Base-by-base conservation (phyloP, 2,888 invertebrate genomes). In the Molorchus minor region DNA sequence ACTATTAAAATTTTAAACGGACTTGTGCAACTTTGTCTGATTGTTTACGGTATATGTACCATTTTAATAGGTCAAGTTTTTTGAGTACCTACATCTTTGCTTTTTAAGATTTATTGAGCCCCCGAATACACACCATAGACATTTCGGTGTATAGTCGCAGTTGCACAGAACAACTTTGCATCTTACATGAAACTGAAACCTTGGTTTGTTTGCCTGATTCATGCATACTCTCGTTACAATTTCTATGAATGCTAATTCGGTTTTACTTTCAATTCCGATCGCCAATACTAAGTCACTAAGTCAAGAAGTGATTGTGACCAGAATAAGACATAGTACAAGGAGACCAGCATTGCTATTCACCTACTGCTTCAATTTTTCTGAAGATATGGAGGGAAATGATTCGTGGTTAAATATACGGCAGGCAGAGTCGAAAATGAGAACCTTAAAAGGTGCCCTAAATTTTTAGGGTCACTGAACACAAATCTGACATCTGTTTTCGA, bases 311-410 rank as follows among this genome's bases (percentile, higher is more conserved):
- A 51, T 25, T 51, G 49, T 51, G 38, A 38, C 38, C 38, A 38
- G 49, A 51, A 25, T 38, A 51, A 25, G 8, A 25, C 49, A 51
- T 38, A 38, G 49, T 51, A 51, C 49, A 51, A 51, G 49, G 49
- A 15, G 25, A 51, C 49, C 49, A 16, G 21, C 49, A 33, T 25
- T 38, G 17, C 15, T 40, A 16, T 36, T 35, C 15, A 10, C 8
- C 30, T 16, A 29, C 30, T 44, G 10, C 15, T 29, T 16, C n/a
- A n/a, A n/a, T n/a, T n/a, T n/a, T n/a, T n/a, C n/a, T n/a, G n/a
- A n/a, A n/a, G n/a, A n/a, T n/a, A n/a, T n/a, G n/a, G n/a, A n/a
- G n/a, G n/a, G n/a, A n/a, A n/a, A n/a, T n/a, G n/a, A n/a, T n/a
- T n/a, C n/a, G n/a, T n/a, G n/a, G n/a, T n/a, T n/a, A n/a, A n/a